A percentile compares a stretch with the other conserved stretches of the same genome.
phyloP scores from a whole-genome alignment of 2,888 invertebrate species.

The Atethmia centrago region DNA sequence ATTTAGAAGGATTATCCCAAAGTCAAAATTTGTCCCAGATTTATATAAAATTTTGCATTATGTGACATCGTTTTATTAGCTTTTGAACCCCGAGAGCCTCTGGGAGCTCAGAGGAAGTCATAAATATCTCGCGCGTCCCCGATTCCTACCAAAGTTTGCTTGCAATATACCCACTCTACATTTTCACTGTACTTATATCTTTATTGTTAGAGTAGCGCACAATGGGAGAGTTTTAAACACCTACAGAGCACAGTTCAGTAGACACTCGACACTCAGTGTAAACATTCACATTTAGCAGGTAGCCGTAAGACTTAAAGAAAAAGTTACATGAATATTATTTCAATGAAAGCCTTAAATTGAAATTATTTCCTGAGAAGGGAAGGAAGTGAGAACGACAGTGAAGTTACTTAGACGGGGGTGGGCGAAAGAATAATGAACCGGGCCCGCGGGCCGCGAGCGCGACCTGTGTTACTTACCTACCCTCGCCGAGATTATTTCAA shows the following conservation, averaged over 20 bases:
- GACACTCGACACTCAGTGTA: slow-evolving; percentile 41
- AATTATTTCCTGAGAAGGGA: slow-evolving; percentile 82
- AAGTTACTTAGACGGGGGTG: slow-evolving; percentile 82
- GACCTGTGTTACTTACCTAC: slow-evolving; percentile 72
- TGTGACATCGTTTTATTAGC: slow-evolving; percentile 85
- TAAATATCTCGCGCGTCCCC: slow-evolving; percentile 85
- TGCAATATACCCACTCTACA: slow-evolving; percentile 74
- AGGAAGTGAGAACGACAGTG: slow-evolving; percentile 86
- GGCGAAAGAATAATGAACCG: slow-evolving; percentile 84
- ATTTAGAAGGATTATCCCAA: slow-evolving; percentile 61
- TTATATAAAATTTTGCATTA: slow-evolving; percentile 78
- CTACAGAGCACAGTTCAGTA: slow-evolving; percentile 57
- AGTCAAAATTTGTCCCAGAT: slow-evolving; percentile 71
- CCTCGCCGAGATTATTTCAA: slow-evolving; percentile 79
- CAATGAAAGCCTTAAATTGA: slow-evolving; percentile 80
- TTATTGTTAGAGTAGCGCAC: slow-evolving; percentile 68
- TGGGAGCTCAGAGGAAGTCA: slow-evolving; percentile 81
- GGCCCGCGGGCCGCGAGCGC: slow-evolving; percentile 69
- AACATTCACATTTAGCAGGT: slow-evolving; percentile 57
- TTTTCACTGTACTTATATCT: slow-evolving; percentile 71
- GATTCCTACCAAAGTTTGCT: slow-evolving; percentile 82
- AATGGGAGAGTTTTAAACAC: slow-evolving; percentile 68
- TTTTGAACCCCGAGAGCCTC: slow-evolving; percentile 82
- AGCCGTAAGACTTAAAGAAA: slow-evolving; percentile 61
- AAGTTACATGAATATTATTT: slow-evolving; percentile 78